A percentile compares a stretch with the other conserved stretches of the same genome.
Conservation (phyloP, 1,140 invertebrate genomes). For the Sminthurinus signatus region DNA sequence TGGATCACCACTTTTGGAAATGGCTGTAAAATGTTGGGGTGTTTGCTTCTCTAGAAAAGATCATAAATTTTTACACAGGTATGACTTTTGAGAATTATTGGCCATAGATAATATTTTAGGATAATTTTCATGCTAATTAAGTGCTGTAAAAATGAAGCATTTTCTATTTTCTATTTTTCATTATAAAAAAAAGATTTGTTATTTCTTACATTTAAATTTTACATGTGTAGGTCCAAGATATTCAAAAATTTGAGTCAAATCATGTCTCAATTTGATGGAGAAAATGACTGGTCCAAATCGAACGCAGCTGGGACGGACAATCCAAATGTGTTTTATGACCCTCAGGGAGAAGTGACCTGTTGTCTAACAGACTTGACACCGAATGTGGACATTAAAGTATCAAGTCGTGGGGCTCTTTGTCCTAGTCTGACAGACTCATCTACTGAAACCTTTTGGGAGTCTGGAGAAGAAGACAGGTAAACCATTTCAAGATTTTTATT, state of each 20-base stretch:
- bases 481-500: constrained; percentile 1
- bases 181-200: background rate
- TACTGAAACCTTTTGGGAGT: constrained; percentile 99
- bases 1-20: constrained; percentile 79
- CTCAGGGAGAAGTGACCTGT: constrained; percentile 43
- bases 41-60: constrained; percentile 80
- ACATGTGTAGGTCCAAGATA: constrained; percentile 81
- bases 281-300: constrained; percentile 44
- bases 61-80: constrained; percentile 87
- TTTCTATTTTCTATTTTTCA: too few relatives aligned
- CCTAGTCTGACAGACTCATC: constrained; percentile 85
- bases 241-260: constrained; percentile 96
- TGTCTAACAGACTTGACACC: constrained; percentile 66
- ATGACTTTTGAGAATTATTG: too few relatives aligned
- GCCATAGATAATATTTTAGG: too few relatives aligned
- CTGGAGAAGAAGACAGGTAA: constrained; percentile 81
- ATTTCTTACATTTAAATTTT: too few relatives aligned
- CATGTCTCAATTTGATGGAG: constrained; percentile 83
- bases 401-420: constrained; percentile 87
- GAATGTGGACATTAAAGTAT: constrained; percentile 73
- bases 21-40: constrained; percentile 89
- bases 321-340: background rate
- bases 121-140: too few relatives aligned
- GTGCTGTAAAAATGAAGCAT: too few relatives aligned
- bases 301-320: constrained; percentile 42